A percentile compares a stretch with the other conserved stretches of the same genome.
Conservation (phyloP, 2,113 vertebrate genomes). For the Vidua macroura region DNA sequence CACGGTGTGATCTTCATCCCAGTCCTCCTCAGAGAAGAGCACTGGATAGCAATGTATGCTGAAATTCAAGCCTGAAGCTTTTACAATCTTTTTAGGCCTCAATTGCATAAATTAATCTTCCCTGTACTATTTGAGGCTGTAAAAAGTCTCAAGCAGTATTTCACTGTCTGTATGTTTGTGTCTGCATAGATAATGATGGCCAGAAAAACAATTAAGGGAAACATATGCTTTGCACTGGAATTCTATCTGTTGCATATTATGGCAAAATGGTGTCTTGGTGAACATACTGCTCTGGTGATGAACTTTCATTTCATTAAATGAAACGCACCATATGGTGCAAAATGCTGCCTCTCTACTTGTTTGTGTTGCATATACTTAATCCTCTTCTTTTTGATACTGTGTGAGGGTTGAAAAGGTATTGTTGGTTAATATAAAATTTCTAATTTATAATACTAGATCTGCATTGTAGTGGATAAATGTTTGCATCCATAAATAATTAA, state of each 20-base stretch:
- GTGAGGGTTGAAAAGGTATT: not conserved
- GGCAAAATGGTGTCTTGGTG: not conserved
- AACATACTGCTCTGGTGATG: not conserved
- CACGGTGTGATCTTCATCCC: not conserved
- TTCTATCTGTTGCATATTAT: not conserved
- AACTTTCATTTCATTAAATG: not conserved
- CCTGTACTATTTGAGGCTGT: not conserved
- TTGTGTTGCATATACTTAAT: not conserved
- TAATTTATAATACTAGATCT: not conserved
- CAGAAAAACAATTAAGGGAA: not conserved
- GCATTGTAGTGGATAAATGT: not conserved
- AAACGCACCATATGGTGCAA: conserved; percentile 1
- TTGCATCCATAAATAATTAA: conserved; percentile 4
- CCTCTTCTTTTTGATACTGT: not conserved
- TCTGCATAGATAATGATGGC: not conserved
- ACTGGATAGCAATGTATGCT: not conserved
- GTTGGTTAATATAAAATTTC: not conserved
- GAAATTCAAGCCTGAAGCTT: not conserved
- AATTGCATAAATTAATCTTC: not conserved
- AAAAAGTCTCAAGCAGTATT: not conserved
- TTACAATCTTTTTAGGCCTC: not conserved
- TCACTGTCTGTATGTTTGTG: not conserved
- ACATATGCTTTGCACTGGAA: not conserved
- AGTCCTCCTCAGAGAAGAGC: not conserved
- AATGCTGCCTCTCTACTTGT: not conserved